Evolutionary conservation across 2,113 vertebrate species (phyloP), one percentile per base, ranked within the genome.

Genomic region (Grantiella picta): DNA sequence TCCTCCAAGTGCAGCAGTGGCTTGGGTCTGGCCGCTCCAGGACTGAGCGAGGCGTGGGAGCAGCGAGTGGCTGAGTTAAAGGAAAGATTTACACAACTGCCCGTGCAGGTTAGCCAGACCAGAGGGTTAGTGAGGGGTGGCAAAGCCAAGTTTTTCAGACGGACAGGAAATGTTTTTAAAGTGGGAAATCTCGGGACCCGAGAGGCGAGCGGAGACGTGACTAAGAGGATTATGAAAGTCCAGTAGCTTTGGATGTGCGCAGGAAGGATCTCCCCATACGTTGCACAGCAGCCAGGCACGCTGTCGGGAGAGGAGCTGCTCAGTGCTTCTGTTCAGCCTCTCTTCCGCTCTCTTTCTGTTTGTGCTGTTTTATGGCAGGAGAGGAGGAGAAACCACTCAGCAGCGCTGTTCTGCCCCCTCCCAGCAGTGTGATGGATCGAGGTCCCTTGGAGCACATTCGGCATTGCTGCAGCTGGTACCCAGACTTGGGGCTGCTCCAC

Each of bases 261-360:
- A 28, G 69, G 78, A 27, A 49, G 31, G 57, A 44, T 82, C 61
- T 90, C 31, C 31, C 49, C 0, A 1, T 40, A 17, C 0, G 0
- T 23, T 2, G 3, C 5, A 5, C 0, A 0, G 83, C 1, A 3
- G 84, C 90, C 90, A 72, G 85, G 45, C 6, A 0, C 2, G 25
- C 49, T 40, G 36, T 12, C 64, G 0, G 1, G 13, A 89, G 73
- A 59, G 70, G 65, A 79, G 61, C 49, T 49, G 47, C 82, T 61
- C 4, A 1, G 59, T 0, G 17, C 92, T 94, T 54, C 84, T 73
- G 47, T 89, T 83, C 81, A n/a, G 33, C 47, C 63, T 54, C 38
- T 45, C 44, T 25, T 78, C 60, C 0, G 1, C 29, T 83, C 23
- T 10, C 44, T 23, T 8, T 57, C 53, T 87, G 21, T 38, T 54